Conservation (phyloP, 2,797 vertebrate species). For the Hippopotamyrus pictus region DNA sequence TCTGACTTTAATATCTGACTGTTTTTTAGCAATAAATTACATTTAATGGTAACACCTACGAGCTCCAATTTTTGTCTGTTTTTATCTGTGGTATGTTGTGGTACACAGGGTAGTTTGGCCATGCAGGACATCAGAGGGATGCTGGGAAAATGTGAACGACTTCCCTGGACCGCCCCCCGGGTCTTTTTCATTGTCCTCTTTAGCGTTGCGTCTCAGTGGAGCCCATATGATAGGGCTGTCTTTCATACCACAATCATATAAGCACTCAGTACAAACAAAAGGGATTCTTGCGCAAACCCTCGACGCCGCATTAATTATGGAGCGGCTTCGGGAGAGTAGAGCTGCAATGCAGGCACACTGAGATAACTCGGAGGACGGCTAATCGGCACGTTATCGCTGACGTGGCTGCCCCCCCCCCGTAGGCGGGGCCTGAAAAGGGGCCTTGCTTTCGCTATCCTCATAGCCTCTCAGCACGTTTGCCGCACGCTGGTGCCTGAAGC, state of each 20-base stretch:
- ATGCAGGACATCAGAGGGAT: too few species aligned
- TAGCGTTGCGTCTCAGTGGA: neutral
- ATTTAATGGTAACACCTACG: neutral
- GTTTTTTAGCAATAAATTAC: neutral
- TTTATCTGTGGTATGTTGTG: neutral
- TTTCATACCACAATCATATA: conserved; percentile 19
- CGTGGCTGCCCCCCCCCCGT: neutral
- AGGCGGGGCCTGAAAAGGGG: neutral
- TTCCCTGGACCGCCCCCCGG: neutral
- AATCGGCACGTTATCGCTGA: conserved; percentile 11
- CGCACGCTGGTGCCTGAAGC: neutral
- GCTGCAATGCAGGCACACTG: neutral
- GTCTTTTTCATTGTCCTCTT: neutral
- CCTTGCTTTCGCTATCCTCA: neutral
- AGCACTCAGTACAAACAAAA: neutral
- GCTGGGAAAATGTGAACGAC: neutral
- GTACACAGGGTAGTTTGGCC: neutral
- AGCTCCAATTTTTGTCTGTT: neutral
- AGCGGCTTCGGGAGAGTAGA: conserved; percentile 6
- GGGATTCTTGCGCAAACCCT: conserved; percentile 10
- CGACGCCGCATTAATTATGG: conserved; percentile 16
- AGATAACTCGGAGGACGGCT: conserved; percentile 4
- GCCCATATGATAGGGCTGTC: conserved; percentile 14
- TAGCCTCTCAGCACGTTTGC: neutral
- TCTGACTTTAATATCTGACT: neutral